phyloP scores from a whole-genome alignment of 2,113 vertebrate genomes.

The Cervus canadensis region DNA sequence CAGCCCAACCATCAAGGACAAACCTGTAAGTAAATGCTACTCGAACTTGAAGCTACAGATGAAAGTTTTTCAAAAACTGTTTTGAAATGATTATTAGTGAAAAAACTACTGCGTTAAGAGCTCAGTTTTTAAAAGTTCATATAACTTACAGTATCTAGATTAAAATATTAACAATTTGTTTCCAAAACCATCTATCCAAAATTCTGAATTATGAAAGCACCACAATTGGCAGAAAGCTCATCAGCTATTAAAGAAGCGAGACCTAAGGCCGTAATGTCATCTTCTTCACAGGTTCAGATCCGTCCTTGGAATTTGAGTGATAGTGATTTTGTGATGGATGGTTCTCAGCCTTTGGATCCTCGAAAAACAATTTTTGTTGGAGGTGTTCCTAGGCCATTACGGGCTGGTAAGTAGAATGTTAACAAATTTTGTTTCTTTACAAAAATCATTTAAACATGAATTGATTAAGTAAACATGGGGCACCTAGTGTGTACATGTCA shows the following conservation, averaged over 20 bases:
- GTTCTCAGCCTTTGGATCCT: slow-evolving; percentile 96
- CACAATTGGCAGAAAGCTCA: not conserved
- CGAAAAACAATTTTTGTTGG: slow-evolving; percentile 99
- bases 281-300: slow-evolving; percentile 91
- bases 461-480: not conserved
- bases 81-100: slow-evolving; percentile 36
- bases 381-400: slow-evolving; percentile 94
- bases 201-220: not conserved
- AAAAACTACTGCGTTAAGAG: not conserved
- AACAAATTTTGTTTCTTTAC: not conserved
- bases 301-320: slow-evolving; percentile 98
- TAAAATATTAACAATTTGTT: slow-evolving; percentile 34
- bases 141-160: slow-evolving; percentile 39
- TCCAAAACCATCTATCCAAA: slow-evolving; percentile 35
- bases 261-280: not conserved
- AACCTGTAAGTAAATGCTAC: slow-evolving; percentile 89
- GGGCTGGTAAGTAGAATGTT: slow-evolving; percentile 88
- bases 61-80: slow-evolving; percentile 55
- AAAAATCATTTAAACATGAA: not conserved
- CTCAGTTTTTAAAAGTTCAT: slow-evolving; percentile 56
- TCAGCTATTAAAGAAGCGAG: not conserved
- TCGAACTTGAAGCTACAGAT: slow-evolving; percentile 19
- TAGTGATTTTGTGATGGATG: slow-evolving; percentile 99
- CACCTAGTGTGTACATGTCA: not conserved
- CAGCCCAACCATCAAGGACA: slow-evolving; percentile 99